phyloP scores from a whole-genome alignment of 2,113 vertebrate species.

The Donacobius atricapilla region DNA sequence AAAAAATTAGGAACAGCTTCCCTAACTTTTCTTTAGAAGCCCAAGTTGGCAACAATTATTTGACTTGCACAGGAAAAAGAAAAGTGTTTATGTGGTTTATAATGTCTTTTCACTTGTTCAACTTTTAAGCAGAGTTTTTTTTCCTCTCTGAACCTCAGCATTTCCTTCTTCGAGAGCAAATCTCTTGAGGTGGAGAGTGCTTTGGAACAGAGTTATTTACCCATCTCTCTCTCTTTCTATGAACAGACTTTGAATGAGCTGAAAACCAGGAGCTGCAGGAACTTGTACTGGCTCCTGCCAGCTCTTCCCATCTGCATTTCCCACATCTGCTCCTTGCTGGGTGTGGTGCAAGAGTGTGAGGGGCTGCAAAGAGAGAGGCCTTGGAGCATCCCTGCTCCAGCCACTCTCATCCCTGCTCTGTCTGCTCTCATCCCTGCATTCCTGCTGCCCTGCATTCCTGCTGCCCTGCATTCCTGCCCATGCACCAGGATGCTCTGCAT shows the following conservation, averaged over 20 bases:
- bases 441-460: neutral
- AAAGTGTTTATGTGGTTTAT: neutral
- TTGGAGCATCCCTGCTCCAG: neutral
- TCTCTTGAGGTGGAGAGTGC: neutral
- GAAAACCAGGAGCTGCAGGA: neutral
- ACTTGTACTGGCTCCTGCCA: neutral
- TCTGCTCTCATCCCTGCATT: neutral
- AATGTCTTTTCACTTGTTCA: neutral
- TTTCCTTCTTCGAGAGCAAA: neutral
- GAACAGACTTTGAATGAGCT: neutral
- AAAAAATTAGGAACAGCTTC: neutral
- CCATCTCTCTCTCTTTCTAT: neutral
- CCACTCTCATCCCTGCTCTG: neutral
- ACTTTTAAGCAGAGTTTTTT: neutral
- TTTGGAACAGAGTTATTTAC: neutral
- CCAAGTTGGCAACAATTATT: neutral
- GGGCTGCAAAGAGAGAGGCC: neutral
- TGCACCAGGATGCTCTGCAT: neutral
- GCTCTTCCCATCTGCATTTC: neutral
- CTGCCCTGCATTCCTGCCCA: neutral
- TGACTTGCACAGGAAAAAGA: neutral
- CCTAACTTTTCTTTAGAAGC: neutral
- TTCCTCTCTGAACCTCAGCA: neutral
- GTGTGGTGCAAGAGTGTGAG: rapidly evolving
- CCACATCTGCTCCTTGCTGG: neutral